Conservation (phyloP, 2,888 invertebrate genomes). For the Nomada hirtipes region DNA sequence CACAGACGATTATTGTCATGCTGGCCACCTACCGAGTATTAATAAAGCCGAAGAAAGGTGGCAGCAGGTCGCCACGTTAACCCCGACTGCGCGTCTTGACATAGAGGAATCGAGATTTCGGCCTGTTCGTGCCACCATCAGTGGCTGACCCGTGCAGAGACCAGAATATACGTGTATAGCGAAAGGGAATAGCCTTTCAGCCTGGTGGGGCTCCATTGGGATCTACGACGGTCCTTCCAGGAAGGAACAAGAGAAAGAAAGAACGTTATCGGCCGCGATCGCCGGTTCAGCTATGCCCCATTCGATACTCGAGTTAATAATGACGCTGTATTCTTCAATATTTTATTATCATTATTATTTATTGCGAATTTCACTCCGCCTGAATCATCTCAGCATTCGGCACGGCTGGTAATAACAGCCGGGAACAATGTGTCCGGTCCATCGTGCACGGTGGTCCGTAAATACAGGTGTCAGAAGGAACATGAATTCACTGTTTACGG, state of each 20-base stretch:
- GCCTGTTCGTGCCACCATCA: conserved; percentile 64
- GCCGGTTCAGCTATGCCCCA: conserved; percentile 40
- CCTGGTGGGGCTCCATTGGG: conserved; percentile 41
- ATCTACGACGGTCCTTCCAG: conserved; percentile 67
- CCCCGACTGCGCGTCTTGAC: conserved; percentile 68
- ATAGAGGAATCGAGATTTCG: conserved; percentile 73
- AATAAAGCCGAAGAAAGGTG: conserved; percentile 78
- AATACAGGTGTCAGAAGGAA: conserved; percentile 12
- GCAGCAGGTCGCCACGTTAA: conserved; percentile 71
- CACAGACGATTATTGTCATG: conserved; percentile 70
- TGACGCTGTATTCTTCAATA: conserved; percentile 73
- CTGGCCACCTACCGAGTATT: conserved; percentile 78
- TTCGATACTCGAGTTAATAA: conserved; percentile 79
- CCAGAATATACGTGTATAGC: not conserved
- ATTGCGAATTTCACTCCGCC: conserved; percentile 73
- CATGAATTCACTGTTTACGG: conserved; percentile 30
- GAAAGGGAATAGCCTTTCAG: conserved; percentile 32
- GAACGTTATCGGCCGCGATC: conserved; percentile 72
- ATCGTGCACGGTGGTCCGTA: conserved; percentile 46
- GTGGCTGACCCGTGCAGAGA: conserved; percentile 51
- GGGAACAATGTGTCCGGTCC: conserved; percentile 68
- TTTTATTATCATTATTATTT: conserved; percentile 80
- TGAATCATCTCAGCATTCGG: conserved; percentile 51
- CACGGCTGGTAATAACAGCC: conserved; percentile 71
- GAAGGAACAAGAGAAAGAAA: conserved; percentile 66